Evolutionary conservation across 1,140 invertebrate species (phyloP).

Genomic region (Bicyclus anynana): DNA sequence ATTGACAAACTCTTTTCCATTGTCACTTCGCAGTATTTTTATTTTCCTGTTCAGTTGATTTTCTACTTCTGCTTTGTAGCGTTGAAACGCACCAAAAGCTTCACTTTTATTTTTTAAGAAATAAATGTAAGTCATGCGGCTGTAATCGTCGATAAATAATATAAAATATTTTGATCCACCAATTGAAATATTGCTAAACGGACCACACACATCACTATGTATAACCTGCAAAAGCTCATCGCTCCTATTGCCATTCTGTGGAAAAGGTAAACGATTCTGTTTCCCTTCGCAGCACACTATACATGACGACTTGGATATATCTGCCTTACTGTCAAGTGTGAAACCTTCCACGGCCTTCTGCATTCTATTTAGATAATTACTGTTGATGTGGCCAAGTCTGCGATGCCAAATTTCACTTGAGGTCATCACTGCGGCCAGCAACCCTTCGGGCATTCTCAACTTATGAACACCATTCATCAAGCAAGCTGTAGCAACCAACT

Average conservation of each 20-base stretch:
- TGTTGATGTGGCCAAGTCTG: constrained; percentile 31
- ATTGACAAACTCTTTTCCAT: constrained; percentile 4
- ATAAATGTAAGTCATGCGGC: constrained; percentile 1
- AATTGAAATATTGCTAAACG: constrained; percentile 10
- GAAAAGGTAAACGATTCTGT: constrained; percentile 20
- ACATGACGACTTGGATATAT: constrained; percentile 3
- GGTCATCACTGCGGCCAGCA: not conserved
- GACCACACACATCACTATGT: constrained; percentile 37
- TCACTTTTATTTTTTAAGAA: constrained; percentile 5
- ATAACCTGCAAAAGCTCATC: constrained; percentile 27
- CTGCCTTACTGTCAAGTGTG: constrained; percentile 1
- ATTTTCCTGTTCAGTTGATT: constrained; percentile 5
- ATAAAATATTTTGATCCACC: constrained; percentile 10
- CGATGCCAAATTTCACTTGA: constrained; percentile 27
- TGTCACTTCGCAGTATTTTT: constrained; percentile 7
- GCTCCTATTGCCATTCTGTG: not conserved
- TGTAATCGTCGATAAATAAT: constrained; percentile 9
- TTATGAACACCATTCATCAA: constrained; percentile 18
- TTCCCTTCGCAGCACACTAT: constrained; percentile 21
- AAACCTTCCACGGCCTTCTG: constrained; percentile 19
- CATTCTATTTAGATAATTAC: constrained; percentile 18
- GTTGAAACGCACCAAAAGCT: not conserved
- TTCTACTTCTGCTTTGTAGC: constrained; percentile 10
- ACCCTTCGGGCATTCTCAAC: not conserved
- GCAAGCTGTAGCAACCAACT: constrained; percentile 15